These are phyloP conservation scores for Calephelis perditalis DNA, from an alignment of 2,888 invertebrate species.

Conservation along the genomic window DNA sequence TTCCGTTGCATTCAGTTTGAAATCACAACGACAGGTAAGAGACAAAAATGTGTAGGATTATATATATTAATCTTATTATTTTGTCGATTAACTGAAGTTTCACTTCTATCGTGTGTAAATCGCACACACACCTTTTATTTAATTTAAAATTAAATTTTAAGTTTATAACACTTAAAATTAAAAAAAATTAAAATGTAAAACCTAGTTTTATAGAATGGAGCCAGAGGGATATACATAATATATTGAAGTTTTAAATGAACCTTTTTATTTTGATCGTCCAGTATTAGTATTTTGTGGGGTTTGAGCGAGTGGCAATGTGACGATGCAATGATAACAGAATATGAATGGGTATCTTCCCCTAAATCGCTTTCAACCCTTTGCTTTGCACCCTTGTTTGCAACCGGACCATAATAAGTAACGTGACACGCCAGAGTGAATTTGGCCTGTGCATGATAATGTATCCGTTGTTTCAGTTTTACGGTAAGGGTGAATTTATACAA, in stretches of 20 bases:
- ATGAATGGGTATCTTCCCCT: constrained; percentile 53
- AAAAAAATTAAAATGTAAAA: no score
- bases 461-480: constrained; percentile 17
- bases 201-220: no score
- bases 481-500: background rate
- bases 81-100: no score
- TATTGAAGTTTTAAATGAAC: constrained; percentile 1
- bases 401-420: constrained; percentile 31
- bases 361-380: constrained; percentile 63
- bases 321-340: constrained; percentile 30
- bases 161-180: no score
- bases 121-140: no score
- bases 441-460: constrained; percentile 18
- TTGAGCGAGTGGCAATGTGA: constrained; percentile 6
- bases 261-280: constrained; percentile 5
- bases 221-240: background rate
- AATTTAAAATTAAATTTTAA: no score
- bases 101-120: no score
- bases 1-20: no score
- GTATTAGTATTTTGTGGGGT: constrained; percentile 5
- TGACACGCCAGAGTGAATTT: constrained; percentile 20
- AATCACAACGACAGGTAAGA: no score
- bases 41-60: no score
- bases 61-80: no score
- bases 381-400: constrained; percentile 54